Base-by-base conservation (phyloP, 2,113 vertebrate genomes). In the Gymnorhina tibicen region DNA sequence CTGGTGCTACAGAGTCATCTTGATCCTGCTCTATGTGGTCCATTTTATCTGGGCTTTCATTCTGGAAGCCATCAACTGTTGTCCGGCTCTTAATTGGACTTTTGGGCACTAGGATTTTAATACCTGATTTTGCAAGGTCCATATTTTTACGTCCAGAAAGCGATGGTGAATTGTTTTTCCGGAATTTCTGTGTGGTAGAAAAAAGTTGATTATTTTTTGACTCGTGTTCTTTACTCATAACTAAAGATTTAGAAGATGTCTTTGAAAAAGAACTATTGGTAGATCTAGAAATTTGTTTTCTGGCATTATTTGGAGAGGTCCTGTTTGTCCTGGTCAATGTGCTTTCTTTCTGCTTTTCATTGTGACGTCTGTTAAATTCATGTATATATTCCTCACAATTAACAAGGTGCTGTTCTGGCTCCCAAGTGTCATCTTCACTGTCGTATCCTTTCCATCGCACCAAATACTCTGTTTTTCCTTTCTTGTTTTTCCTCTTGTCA, bases 81-180 rank as follows among this genome's bases (percentile, higher is more conserved):
- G 98, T 98, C 67, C 98, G 98, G 94, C 97, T 98, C 96, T 99
- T 99, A 97, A 99, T 98, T 16, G 99, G 99, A 93, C 99, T 99
- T 97, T 99, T 99, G 44, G 99, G 99, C 93, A 99, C 99, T 55
- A 99, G 98, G 75, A 99, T 99, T 98, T 99, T 99, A 87, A 99
- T 99, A 63, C 99, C 99, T 32, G 98, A 99, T 95, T 99, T 99
- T 52, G 98, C 97, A 52, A 99, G 98, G 97, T 99, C 99, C 98
- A 99, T 98, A 44, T 98, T 99, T 96, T 99, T 99, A 79, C 99
- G 98, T 78, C 97, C 94, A 3, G 98, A 96, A 30, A 97, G 97
- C 7, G 96, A 95, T 4, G 96, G 97, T n/a, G 96, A 94, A 73
- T 96, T 94, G 89, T 97, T 98, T 92, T 98, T 98, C 92, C 98